Evolutionary conservation across 2,797 vertebrate species (phyloP).

Genomic region (Enteromius anoplus): DNA sequence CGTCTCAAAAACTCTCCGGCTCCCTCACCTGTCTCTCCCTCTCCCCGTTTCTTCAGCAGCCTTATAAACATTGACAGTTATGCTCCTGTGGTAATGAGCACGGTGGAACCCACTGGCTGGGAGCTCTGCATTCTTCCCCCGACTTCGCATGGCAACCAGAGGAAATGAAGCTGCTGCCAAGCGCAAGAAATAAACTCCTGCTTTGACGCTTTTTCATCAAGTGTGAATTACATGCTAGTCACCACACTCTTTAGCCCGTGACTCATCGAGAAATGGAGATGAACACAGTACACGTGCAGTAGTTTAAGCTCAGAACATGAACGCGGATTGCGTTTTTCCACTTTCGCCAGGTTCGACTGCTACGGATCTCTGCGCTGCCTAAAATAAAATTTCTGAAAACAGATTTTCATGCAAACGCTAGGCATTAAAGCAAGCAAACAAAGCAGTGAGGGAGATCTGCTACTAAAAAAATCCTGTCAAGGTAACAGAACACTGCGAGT

Average conservation of each 20-base stretch:
- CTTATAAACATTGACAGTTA: slow-evolving; percentile 70
- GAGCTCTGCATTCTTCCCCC: slow-evolving; percentile 16
- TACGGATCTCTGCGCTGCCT: background rate
- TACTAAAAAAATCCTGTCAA: slow-evolving; percentile 25
- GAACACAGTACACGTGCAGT: slow-evolving; percentile 54
- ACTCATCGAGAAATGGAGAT: slow-evolving; percentile 57
- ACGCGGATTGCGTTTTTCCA: background rate
- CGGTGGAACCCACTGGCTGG: slow-evolving; percentile 26
- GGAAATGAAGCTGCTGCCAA: slow-evolving; percentile 11
- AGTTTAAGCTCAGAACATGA: slow-evolving; percentile 30
- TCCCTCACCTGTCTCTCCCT: slow-evolving; percentile 65
- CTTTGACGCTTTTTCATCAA: slow-evolving; percentile 35
- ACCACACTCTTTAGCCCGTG: slow-evolving; percentile 22
- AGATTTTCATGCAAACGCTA: slow-evolving; percentile 17
- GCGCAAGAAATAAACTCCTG: slow-evolving; percentile 12
- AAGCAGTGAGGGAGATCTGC: slow-evolving; percentile 9
- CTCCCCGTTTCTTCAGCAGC: slow-evolving; percentile 58
- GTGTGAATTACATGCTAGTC: slow-evolving; percentile 30
- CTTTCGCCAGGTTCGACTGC: background rate
- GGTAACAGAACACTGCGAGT: slow-evolving; percentile 28
- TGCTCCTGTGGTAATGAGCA: slow-evolving; percentile 65
- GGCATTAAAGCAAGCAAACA: slow-evolving; percentile 15
- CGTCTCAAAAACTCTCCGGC: slow-evolving; percentile 44
- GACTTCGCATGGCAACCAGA: slow-evolving; percentile 26
- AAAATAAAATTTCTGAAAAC: slow-evolving; percentile 9